phyloP scores from a whole-genome alignment of 1,140 invertebrate species.

The Xylocopa sonorina region DNA sequence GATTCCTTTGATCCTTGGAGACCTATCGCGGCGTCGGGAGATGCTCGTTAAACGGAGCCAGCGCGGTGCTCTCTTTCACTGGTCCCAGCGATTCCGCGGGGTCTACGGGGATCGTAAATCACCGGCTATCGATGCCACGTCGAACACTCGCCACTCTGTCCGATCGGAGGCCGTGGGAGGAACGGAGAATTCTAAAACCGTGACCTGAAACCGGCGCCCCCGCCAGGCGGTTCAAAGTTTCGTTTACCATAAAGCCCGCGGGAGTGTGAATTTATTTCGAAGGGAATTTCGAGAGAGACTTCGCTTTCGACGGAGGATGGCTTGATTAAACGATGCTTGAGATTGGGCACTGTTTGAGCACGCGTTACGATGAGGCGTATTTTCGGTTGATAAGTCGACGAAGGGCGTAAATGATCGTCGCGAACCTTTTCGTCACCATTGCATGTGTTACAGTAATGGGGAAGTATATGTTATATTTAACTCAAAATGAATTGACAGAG shows the following conservation, averaged over 20 bases:
- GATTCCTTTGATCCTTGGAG: conserved; percentile 50
- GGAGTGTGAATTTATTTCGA: neutral
- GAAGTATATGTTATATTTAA: no score
- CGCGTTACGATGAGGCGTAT: no score
- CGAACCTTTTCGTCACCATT: no score
- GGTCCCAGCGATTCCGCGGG: neutral
- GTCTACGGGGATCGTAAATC: conserved; percentile 23
- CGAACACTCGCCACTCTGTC: neutral
- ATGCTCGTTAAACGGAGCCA: conserved; percentile 10
- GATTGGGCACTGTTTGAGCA: no score
- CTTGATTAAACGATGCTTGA: no score
- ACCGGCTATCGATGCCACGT: neutral
- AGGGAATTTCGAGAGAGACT: no score
- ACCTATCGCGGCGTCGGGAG: conserved; percentile 19
- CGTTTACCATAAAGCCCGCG: neutral
- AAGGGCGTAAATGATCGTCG: no score
- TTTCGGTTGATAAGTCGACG: no score
- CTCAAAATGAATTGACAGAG: no score
- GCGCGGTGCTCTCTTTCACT: neutral
- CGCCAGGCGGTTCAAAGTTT: neutral
- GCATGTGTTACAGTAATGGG: no score
- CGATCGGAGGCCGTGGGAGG: neutral
- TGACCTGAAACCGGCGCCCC: neutral
- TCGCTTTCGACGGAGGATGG: no score
- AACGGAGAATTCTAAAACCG: neutral